These are phyloP conservation scores for Drosophila buzzatii DNA, from an alignment of 2,888 invertebrate species.

Conservation along the genomic window DNA sequence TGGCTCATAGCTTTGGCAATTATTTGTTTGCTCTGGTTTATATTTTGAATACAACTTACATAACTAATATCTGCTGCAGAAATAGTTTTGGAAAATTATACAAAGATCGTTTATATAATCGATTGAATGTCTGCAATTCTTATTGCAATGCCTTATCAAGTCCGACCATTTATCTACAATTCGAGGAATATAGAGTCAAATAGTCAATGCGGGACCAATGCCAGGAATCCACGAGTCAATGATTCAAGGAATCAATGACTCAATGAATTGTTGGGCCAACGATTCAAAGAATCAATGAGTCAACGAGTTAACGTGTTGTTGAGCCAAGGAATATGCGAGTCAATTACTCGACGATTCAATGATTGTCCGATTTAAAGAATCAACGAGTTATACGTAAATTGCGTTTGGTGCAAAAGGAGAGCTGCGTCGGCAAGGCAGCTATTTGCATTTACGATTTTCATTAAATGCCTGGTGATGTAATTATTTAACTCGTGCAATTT, in stretches of 20 bases:
- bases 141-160: too few species aligned
- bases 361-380: neutral
- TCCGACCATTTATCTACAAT: too few species aligned
- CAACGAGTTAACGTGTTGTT: neutral
- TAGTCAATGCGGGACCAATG: too few species aligned
- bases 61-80: too few species aligned
- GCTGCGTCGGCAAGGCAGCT: too few species aligned
- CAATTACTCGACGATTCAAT: neutral
- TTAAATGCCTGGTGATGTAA: slow-evolving; percentile 14
- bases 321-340: too few species aligned
- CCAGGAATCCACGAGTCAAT: neutral
- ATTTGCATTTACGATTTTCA: slow-evolving; percentile 10
- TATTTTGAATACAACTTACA: too few species aligned
- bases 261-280: too few species aligned
- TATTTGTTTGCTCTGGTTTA: neutral
- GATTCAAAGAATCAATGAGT: neutral
- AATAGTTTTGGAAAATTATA: too few species aligned
- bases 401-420: neutral
- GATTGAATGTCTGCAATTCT: too few species aligned
- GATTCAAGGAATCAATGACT: neutral
- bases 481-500: slow-evolving; percentile 37
- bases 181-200: too few species aligned
- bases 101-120: too few species aligned
- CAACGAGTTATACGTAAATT: neutral
- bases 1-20: neutral